Conservation (phyloP, 1,140 invertebrate genomes). For the Scaptomyza pallida region DNA sequence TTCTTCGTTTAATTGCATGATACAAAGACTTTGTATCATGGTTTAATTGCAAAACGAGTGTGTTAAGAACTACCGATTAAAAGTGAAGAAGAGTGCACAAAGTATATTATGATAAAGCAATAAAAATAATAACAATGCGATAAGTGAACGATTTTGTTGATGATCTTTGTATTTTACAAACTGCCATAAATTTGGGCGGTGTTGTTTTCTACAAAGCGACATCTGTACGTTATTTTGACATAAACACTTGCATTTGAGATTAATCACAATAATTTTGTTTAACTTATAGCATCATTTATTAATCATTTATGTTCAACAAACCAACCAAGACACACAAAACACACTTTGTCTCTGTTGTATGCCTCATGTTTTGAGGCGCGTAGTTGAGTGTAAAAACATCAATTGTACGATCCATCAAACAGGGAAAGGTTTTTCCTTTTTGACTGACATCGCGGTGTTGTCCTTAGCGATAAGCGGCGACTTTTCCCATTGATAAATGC, state of each 20-base stretch:
- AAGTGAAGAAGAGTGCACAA: too few species aligned
- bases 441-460: conserved; percentile 30
- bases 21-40: too few species aligned
- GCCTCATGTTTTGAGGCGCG: conserved; percentile 37
- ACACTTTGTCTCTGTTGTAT: not conserved
- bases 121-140: too few species aligned
- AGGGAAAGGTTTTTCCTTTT: conserved; percentile 17
- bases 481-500: conserved; percentile 74
- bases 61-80: too few species aligned
- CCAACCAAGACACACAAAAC: not conserved
- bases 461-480: conserved; percentile 25
- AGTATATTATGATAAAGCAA: too few species aligned
- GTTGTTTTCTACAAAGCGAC: not conserved
- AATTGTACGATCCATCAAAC: conserved; percentile 68
- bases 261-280: not conserved
- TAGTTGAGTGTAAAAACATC: conserved; percentile 76
- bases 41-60: too few species aligned
- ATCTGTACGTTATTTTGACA: not conserved
- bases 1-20: too few species aligned
- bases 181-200: not conserved
- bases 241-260: not conserved
- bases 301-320: conserved; percentile 2
- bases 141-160: too few species aligned
- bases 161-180: too few species aligned
- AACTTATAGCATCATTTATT: conserved; percentile 1